A percentile compares a stretch with the other conserved stretches of the same genome.
Conservation (phyloP, 2,797 vertebrate genomes). For the Helarctos malayanus region DNA sequence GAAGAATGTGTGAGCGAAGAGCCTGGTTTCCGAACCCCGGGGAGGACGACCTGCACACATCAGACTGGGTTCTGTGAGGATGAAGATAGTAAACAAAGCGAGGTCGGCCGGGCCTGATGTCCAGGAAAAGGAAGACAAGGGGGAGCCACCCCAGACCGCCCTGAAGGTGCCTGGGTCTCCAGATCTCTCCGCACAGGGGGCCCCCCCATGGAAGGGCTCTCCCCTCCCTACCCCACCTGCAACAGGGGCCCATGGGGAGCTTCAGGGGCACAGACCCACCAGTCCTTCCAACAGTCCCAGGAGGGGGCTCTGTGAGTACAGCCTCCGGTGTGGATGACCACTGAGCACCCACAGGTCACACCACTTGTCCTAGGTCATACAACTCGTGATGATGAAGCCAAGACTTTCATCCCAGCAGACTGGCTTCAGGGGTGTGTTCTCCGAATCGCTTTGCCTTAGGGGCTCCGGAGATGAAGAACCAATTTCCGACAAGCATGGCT, state of each 20-base stretch:
- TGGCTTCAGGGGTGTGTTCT: background rate
- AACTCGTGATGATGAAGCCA: background rate
- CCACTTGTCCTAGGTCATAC: background rate
- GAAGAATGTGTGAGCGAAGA: background rate
- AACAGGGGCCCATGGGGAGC: background rate
- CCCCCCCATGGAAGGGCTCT: accelerated
- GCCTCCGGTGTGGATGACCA: background rate
- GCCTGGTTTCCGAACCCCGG: background rate
- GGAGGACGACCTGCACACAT: background rate
- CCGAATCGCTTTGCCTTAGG: background rate
- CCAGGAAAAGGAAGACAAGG: background rate
- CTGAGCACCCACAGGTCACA: background rate
- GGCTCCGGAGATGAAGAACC: background rate
- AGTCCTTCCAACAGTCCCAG: background rate
- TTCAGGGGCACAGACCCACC: background rate
- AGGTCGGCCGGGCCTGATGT: accelerated
- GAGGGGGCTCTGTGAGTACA: background rate
- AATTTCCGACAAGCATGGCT: background rate
- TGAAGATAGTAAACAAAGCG: background rate
- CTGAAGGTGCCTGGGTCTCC: background rate
- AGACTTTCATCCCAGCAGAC: background rate
- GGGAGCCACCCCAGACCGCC: background rate
- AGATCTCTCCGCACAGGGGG: background rate
- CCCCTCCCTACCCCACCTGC: background rate
- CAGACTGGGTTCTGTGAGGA: background rate